Evolutionary conservation across 1,140 invertebrate species (phyloP), one percentile per base, ranked within the genome.

Genomic region (Choristoneura fumiferana): DNA sequence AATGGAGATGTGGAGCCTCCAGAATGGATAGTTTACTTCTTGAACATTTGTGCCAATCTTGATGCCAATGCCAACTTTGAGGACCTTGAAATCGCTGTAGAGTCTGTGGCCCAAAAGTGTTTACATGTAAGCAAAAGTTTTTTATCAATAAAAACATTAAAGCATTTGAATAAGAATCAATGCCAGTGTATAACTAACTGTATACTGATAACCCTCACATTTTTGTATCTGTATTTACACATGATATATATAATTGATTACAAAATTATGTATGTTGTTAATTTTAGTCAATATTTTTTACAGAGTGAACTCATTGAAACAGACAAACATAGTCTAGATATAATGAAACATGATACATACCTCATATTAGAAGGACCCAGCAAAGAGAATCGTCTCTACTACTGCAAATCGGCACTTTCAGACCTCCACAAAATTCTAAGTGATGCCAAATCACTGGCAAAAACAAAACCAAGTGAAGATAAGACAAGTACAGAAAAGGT

Each of bases 1-100:
- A 93, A 93, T 73, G 94, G 94, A 15, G 94, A 95, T 68, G 90
- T 92, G 22, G 92, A 92, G 69, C 62, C 91, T 6, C 67, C 87
- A 3, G 94, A 95, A 79, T 90, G 91, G 8, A 75, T 87, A 0
- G 76, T 85, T 14, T 90, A 91, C 65, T 81, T 95, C 14, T 75
- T 93, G 1, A 88, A 90, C 55, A 76, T 95, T 12, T 93, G 92
- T 67, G 82, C 90, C 5, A 93, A 92, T 70, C 81, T 95, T 4
- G 90, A 90, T 49, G 75, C 73, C 0, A 93, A 93, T 69, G 89
- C 86, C 12, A 91, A 93, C 70, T 95, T 92, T 72, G 87, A 93
- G 49, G 89, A 92, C 63, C 68, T 80, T 10, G 88, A 91, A 5
- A 81, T 90, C 33, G 93, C 94, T 0, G 78, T 94, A 3, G 90